phyloP scores from a whole-genome alignment of 2,113 vertebrate species.

The Dasypus novemcinctus region DNA sequence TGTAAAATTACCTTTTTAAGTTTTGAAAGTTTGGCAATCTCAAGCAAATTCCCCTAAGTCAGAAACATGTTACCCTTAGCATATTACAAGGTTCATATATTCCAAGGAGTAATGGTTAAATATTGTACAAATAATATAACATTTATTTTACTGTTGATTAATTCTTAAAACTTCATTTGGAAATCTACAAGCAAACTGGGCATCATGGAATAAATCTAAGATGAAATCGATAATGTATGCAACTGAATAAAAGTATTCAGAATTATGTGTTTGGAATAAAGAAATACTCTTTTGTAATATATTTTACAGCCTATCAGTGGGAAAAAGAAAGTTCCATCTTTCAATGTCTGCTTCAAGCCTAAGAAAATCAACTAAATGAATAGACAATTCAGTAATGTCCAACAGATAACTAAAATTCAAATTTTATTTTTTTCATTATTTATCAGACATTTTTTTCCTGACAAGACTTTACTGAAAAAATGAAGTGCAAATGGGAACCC shows the following conservation, averaged over 20 bases:
- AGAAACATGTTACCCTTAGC: slow-evolving; percentile 51
- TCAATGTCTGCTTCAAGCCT: slow-evolving; percentile 61
- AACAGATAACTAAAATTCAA: slow-evolving; percentile 87
- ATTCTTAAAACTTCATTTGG: slow-evolving; percentile 36
- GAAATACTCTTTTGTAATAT: background rate
- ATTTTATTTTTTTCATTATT: slow-evolving; percentile 87
- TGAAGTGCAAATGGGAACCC: slow-evolving; percentile 87
- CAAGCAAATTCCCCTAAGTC: slow-evolving; percentile 64
- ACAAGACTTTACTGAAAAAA: slow-evolving; percentile 87
- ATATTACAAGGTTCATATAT: slow-evolving; percentile 72
- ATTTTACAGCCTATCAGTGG: slow-evolving; percentile 26
- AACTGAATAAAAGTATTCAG: slow-evolving; percentile 20
- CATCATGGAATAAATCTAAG: slow-evolving; percentile 24
- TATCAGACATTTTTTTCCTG: slow-evolving; percentile 86
- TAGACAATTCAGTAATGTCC: slow-evolving; percentile 87
- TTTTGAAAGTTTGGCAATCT: slow-evolving; percentile 66
- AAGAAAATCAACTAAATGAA: slow-evolving; percentile 80
- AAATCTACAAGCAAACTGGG: slow-evolving; percentile 47
- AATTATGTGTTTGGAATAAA: slow-evolving; percentile 28
- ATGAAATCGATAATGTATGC: slow-evolving; percentile 40
- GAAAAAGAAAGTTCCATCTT: slow-evolving; percentile 68
- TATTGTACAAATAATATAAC: slow-evolving; percentile 51
- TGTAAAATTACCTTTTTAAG: slow-evolving; percentile 63
- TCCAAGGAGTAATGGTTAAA: slow-evolving; percentile 61
- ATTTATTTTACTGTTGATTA: slow-evolving; percentile 47